Evolutionary conservation across 2,113 vertebrate species (phyloP).

Genomic region (Paralichthys olivaceus): DNA sequence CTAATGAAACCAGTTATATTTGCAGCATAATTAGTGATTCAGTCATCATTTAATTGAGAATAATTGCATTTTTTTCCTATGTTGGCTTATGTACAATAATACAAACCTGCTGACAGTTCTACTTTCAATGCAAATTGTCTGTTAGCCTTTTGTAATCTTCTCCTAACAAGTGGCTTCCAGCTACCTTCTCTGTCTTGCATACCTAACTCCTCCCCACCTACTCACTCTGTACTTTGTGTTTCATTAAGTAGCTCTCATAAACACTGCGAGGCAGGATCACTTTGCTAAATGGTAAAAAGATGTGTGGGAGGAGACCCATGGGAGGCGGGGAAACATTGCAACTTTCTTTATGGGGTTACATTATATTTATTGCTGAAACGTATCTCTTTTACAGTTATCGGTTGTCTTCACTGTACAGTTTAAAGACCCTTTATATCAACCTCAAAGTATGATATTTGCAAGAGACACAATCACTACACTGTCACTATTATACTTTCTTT

Average conservation of each 20-base stretch:
- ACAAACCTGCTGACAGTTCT: too few relatives aligned
- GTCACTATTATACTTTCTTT: neutral
- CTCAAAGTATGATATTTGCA: neutral
- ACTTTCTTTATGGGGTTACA: slow-evolving; percentile 5
- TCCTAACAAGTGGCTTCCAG: slow-evolving; percentile 15
- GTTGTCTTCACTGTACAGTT: neutral
- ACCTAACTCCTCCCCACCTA: slow-evolving; percentile 24
- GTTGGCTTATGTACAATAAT: too few relatives aligned
- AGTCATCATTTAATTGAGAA: too few relatives aligned
- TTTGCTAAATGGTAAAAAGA: slow-evolving; percentile 20
- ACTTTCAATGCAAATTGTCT: neutral
- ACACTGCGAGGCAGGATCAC: slow-evolving; percentile 8
- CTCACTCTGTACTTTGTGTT: slow-evolving; percentile 19
- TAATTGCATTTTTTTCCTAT: too few relatives aligned
- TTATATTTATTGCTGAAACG: slow-evolving; percentile 25
- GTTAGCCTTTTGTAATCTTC: neutral
- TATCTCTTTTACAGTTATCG: neutral
- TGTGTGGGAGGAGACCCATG: slow-evolving; percentile 16
- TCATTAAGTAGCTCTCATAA: slow-evolving; percentile 16
- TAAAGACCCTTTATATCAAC: slow-evolving; percentile 3
- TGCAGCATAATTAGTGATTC: too few relatives aligned
- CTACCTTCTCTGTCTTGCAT: neutral
- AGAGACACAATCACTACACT: neutral
- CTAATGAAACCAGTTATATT: too few relatives aligned
- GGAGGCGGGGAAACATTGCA: neutral